Percentiles rank a stretch among this genome's conserved stretches.
Conservation (phyloP, 2,113 vertebrate species). For the Caranx ignobilis region DNA sequence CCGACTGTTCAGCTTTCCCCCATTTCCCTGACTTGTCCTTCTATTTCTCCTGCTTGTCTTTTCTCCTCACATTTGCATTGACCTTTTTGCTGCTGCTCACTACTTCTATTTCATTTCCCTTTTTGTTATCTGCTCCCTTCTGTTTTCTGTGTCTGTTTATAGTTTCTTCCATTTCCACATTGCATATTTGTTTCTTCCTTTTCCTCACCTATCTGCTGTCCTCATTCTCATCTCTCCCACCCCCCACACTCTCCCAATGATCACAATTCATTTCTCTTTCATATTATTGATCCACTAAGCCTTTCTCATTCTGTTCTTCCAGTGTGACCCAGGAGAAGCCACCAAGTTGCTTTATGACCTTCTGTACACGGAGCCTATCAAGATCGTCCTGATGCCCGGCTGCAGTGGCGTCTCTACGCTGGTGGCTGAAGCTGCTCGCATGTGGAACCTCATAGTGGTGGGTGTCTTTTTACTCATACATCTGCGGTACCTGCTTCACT, state of each 20-base stretch:
- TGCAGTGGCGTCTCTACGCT: slow-evolving; percentile 95
- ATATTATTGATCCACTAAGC: slow-evolving; percentile 40
- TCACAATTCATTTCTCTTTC: slow-evolving; percentile 44
- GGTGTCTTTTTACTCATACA: slow-evolving; percentile 17
- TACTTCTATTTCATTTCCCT: slow-evolving; percentile 36
- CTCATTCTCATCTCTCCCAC: slow-evolving; percentile 22
- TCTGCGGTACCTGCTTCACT: not conserved
- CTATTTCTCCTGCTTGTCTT: slow-evolving; percentile 21
- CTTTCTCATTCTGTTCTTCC: slow-evolving; percentile 44
- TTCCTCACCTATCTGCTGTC: slow-evolving; percentile 34
- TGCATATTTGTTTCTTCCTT: slow-evolving; percentile 32
- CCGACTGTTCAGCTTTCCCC: slow-evolving; percentile 17
- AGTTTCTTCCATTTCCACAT: slow-evolving; percentile 9
- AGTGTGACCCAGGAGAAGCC: slow-evolving; percentile 95
- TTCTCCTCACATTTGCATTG: slow-evolving; percentile 23
- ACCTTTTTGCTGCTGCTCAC: slow-evolving; percentile 18
- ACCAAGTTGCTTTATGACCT: slow-evolving; percentile 95
- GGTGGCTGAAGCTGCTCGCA: slow-evolving; percentile 94
- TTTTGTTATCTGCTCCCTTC: slow-evolving; percentile 28
- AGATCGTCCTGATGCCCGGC: slow-evolving; percentile 96
- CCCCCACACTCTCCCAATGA: not conserved
- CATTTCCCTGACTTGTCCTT: slow-evolving; percentile 21
- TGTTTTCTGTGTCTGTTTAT: slow-evolving; percentile 30
- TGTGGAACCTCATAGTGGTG: slow-evolving; percentile 99
- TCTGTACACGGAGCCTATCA: slow-evolving; percentile 96